Conservation (phyloP, 2,797 vertebrate species). For the Alca torda region DNA sequence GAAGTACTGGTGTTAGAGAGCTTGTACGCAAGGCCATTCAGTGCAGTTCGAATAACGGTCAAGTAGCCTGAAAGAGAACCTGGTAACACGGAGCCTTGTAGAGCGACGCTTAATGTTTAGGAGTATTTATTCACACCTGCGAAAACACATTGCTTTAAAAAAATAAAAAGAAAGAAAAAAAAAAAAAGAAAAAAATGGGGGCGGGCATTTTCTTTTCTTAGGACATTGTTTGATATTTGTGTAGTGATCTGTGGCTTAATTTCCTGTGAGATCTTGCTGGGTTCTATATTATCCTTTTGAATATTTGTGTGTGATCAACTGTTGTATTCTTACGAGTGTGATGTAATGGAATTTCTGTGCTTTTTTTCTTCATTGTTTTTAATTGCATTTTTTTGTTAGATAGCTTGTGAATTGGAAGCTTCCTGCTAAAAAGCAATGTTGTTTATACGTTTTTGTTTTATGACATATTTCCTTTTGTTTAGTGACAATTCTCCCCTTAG, state of each 20-base stretch:
- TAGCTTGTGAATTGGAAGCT: conserved; percentile 55
- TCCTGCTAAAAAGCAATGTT: conserved; percentile 35
- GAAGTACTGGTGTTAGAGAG: neutral
- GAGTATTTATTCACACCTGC: conserved; percentile 45
- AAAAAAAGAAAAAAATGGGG: neutral
- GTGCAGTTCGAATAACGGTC: neutral
- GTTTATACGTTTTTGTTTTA: conserved; percentile 39
- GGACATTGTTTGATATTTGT: conserved; percentile 55
- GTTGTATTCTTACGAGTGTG: conserved; percentile 63
- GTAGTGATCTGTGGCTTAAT: conserved; percentile 61
- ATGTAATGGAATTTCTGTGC: conserved; percentile 57
- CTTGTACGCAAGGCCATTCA: neutral
- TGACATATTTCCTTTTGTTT: conserved; percentile 14
- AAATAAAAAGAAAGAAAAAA: neutral
- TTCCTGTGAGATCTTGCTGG: conserved; percentile 52
- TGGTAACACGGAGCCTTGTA: conserved; percentile 38
- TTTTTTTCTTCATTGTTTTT: conserved; percentile 41
- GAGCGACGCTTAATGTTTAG: conserved; percentile 4
- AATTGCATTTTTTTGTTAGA: conserved; percentile 48
- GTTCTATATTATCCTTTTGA: conserved; percentile 50
- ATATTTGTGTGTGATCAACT: conserved; percentile 50
- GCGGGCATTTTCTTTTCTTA: conserved; percentile 37
- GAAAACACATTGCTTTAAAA: conserved; percentile 33
- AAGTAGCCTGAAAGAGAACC: conserved; percentile 53
- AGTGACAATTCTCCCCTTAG: neutral